Base-by-base conservation (phyloP, 1,140 invertebrate species). In the Meloidogyne chitwoodi region DNA sequence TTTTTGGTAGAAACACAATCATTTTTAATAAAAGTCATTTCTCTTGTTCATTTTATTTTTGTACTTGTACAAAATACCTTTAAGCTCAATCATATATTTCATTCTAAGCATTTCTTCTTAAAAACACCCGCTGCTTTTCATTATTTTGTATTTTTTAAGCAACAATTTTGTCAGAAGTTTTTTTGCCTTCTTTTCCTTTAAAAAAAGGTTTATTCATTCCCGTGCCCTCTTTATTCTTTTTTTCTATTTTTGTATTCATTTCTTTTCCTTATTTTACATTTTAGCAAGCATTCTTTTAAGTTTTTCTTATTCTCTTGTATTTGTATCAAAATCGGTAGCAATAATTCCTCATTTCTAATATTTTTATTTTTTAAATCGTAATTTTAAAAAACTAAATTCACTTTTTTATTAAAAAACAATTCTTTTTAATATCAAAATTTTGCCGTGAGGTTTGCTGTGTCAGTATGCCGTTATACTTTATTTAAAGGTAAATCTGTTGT, bases 391-490 rank as follows among this genome's bases (percentile, higher is more conserved):
- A 56, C n/a, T 69, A 19, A 5, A 22, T 34, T 67, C n/a, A 24
- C n/a, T 67, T 22, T 44, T 68, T 31, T 29, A 14, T 34, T 16
- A 1, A 44, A 24, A 44, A 41, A 31, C 11, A 44, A n/a, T 31
- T 29, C 8, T 22, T 71, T 61, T 12, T 22, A 14, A 38, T 14
- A 48, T 31, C 29, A 26, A 31, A 12, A 6, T 56, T 62, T 27
- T 71, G 64, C 63, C 61, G 22, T 61, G 75, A 44, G 68, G 70
- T 76, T 76, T 76, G 75, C 38, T 68, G 24, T 62, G 66, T 34
- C 75, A 76, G 75, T 76, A 63, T 76, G 75, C 61, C 5, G 29
- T 29, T 26, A 38, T 71, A 48, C 44, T 56, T 56, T n/a, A 56
- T n/a, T 22, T 44, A 6, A 31, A 62, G 22, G 22, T 14, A n/a